These are phyloP conservation scores for Zaprionus obscuricornis DNA, from an alignment of 2,888 invertebrate species.

Conservation along the genomic window DNA sequence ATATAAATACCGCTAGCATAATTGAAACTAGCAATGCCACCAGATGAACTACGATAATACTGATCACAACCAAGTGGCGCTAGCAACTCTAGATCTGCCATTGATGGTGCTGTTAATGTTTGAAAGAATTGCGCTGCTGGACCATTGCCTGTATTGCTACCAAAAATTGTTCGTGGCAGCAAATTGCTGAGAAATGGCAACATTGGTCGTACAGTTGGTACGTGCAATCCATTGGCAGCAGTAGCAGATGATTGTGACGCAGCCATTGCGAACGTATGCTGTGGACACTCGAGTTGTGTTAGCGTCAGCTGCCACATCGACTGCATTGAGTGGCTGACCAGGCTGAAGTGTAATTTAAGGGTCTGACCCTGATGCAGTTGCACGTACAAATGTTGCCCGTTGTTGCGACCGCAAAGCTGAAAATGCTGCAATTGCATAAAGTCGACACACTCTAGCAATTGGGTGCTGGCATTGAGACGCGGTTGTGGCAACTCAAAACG, in stretches of 20 bases:
- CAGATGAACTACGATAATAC: constrained; percentile 86
- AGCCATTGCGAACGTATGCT: constrained; percentile 8
- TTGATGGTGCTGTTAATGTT: constrained; percentile 43
- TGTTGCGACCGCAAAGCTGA: constrained; percentile 86
- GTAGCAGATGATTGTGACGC: constrained; percentile 7
- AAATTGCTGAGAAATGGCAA: constrained; percentile 53
- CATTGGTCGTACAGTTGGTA: constrained; percentile 50
- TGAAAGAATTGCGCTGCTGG: constrained; percentile 54
- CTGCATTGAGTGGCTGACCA: constrained; percentile 81
- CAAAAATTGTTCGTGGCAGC: constrained; percentile 73
- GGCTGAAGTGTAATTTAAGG: constrained; percentile 84
- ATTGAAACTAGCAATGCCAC: constrained; percentile 86
- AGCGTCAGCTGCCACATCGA: constrained; percentile 86
- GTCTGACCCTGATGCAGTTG: constrained; percentile 70
- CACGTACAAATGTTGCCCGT: constrained; percentile 85
- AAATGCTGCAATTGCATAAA: constrained; percentile 74
- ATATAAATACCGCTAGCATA: constrained; percentile 85
- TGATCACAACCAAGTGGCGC: constrained; percentile 88
- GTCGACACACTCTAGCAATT: constrained; percentile 66
- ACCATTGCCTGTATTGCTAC: constrained; percentile 21
- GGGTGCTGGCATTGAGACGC: constrained; percentile 46
- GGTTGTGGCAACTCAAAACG: constrained; percentile 76
- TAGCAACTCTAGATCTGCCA: constrained; percentile 70
- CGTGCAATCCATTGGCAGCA: neutral
- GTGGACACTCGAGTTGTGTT: constrained; percentile 86